A percentile compares a stretch with the other conserved stretches of the same genome.
Evolutionary conservation across 2,797 vertebrate genomes (phyloP).

Genomic region (Chlorospingus semifuscus): DNA sequence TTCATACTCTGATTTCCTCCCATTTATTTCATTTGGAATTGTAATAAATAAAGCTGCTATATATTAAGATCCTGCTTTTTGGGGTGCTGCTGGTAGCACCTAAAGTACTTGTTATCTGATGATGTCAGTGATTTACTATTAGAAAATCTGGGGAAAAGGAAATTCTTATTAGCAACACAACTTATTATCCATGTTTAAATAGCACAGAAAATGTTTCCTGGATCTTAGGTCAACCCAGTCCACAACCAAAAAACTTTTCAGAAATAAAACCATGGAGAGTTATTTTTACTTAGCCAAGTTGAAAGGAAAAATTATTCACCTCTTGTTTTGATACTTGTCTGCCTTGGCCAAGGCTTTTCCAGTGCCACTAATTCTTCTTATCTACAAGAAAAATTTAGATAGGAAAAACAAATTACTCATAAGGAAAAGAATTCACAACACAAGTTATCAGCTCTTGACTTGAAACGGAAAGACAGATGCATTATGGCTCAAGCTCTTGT

Average conservation of each 20-base stretch:
- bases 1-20: neutral
- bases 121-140: neutral
- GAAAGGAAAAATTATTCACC: constrained; percentile 74
- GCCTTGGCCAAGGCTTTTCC: constrained; percentile 91
- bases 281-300: neutral
- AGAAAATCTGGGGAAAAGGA: neutral
- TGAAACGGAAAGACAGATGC: neutral
- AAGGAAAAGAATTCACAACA: neutral
- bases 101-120: neutral
- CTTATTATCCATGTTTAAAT: neutral
- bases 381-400: constrained; percentile 71
- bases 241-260: neutral
- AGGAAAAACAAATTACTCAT: neutral
- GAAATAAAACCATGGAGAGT: neutral
- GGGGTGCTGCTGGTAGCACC: neutral
- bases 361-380: constrained; percentile 92
- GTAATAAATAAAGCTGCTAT: neutral
- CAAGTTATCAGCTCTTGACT: neutral
- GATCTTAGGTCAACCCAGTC: neutral
- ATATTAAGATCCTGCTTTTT: neutral
- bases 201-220: neutral
- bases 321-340: constrained; percentile 97
- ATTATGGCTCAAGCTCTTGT: neutral
- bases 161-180: neutral
- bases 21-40: neutral